Evolutionary conservation across 2,888 invertebrate species (phyloP), one percentile per base, ranked within the genome.

Genomic region (Drosophila rellima): DNA sequence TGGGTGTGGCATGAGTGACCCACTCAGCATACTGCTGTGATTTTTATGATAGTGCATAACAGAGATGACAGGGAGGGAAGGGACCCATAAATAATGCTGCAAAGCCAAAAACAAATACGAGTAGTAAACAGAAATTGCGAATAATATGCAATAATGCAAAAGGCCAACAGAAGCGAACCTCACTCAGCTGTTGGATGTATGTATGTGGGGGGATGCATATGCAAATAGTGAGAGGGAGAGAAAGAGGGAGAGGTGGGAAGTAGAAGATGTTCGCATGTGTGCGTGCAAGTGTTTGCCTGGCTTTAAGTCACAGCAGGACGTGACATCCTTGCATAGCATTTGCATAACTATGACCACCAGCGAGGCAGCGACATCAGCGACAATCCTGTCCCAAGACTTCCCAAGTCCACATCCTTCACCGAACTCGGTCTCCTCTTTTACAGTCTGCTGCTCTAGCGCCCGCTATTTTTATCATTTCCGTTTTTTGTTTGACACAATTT

Each of bases 271-370:
- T 64, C 66, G 50, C 69, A 56, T 31, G 52, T 70, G 65, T 60
- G 54, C 40, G 57, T 66, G 66, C 55, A 45, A 64, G 68, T 64
- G 62, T 70, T 60, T 73, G 65, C 54, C 39, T 57, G 76, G 86
- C 74, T 88, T 86, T 78, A 88, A 88, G 82, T 86, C 82, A 86
- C 83, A 86, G 78, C 86, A 86, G 88, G 86, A 88, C 85, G 85
- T 85, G 85, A 86, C 85, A 85, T 85, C 83, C 81, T 85, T 85
- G 88, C 85, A 85, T 85, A 88, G 83, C 86, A 85, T 85, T 85
- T 85, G 83, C 85, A 85, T 85, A 85, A 85, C 85, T 88, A 86
- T 85, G 78, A 69, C 81, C 88, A 85, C 67, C 81, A 80, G 71
- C n/a, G 74, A 70, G 74, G 73, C 80, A 60, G 60, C 65, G 33